phyloP scores from a whole-genome alignment of 2,888 invertebrate genomes.

The Dorcus hopei region DNA sequence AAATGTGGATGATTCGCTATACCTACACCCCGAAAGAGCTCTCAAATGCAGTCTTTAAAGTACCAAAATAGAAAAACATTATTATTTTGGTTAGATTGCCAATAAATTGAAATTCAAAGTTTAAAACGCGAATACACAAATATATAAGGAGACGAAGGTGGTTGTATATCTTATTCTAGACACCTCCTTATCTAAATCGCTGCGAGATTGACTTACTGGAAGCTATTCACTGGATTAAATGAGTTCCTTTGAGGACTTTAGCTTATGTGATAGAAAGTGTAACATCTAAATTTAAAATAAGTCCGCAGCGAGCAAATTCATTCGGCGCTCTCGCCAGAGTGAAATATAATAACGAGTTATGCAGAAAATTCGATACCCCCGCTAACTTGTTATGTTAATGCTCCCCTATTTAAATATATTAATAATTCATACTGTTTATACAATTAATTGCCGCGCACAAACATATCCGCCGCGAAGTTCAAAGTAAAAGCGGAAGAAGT shows the following conservation, averaged over 20 bases:
- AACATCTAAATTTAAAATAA: constrained; percentile 35
- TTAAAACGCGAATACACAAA: constrained; percentile 1
- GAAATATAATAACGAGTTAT: constrained; percentile 1
- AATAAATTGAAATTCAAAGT: neutral
- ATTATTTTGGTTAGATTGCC: too few species aligned
- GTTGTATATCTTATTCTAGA: constrained; percentile 28
- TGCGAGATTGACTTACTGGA: constrained; percentile 38
- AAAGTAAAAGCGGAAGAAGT: too few species aligned
- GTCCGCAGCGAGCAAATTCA: constrained; percentile 2
- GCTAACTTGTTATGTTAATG: neutral
- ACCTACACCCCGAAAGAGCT: too few species aligned
- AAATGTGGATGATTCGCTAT: too few species aligned
- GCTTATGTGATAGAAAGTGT: constrained; percentile 28
- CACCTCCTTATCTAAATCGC: constrained; percentile 40
- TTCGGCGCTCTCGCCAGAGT: neutral
- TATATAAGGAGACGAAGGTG: neutral
- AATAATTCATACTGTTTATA: constrained; percentile 5
- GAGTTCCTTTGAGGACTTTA: constrained; percentile 37
- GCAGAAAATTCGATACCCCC: neutral
- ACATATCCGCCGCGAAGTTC: too few species aligned
- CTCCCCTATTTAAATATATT: constrained; percentile 1
- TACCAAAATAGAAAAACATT: too few species aligned
- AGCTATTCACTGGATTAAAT: constrained; percentile 38
- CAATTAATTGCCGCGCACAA: too few species aligned
- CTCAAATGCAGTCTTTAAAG: too few species aligned